A percentile compares a stretch with the other conserved stretches of the same genome.
Conservation (phyloP, 2,113 vertebrate genomes). For the Pseudopodoces humilis region DNA sequence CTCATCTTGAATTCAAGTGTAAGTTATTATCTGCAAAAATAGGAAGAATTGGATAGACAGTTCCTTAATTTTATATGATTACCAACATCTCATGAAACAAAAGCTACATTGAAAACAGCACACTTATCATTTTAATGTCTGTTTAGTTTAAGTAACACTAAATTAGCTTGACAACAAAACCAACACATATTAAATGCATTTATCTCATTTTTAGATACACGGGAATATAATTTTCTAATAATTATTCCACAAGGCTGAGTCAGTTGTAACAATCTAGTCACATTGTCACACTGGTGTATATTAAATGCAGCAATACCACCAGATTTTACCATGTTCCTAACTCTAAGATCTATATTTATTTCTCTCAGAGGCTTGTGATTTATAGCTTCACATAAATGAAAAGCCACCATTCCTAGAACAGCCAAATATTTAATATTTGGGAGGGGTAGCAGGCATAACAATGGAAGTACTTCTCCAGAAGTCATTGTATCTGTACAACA, state of each 20-base stretch:
- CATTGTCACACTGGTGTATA: background rate
- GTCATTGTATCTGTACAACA: background rate
- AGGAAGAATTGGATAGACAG: fast-evolving
- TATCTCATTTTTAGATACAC: background rate
- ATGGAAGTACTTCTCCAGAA: slow-evolving; percentile 2
- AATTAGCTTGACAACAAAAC: background rate
- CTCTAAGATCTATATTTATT: background rate
- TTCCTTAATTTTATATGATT: background rate
- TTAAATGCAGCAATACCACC: background rate
- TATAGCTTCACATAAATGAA: background rate
- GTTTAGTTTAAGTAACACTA: background rate
- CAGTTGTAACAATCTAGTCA: background rate
- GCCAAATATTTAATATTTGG: background rate
- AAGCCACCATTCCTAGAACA: background rate
- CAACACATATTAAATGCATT: background rate
- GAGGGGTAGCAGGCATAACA: background rate
- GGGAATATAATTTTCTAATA: background rate
- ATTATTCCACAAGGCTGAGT: background rate
- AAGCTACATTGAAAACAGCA: background rate
- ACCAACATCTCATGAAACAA: background rate
- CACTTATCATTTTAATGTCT: background rate
- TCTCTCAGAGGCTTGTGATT: slow-evolving; percentile 5
- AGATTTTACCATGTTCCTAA: background rate
- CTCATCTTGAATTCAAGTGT: background rate
- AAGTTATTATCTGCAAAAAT: background rate